phyloP scores from a whole-genome alignment of 2,113 vertebrate species.

The Dolichallabes microphthalmus region DNA sequence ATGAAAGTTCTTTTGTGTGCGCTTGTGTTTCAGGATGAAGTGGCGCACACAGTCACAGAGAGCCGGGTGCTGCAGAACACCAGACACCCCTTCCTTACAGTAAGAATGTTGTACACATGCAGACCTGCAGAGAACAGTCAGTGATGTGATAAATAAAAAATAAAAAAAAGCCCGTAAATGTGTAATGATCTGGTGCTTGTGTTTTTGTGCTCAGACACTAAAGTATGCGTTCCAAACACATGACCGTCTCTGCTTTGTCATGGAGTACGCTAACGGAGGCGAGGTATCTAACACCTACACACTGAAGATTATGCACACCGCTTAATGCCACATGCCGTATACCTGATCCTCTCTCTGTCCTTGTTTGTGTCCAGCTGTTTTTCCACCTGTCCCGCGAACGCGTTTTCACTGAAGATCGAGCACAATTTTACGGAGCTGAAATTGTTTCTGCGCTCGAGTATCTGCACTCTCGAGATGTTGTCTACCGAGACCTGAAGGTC shows the following conservation, averaged over 20 bases:
- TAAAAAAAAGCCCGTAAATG: neutral
- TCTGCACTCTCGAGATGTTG: constrained; percentile 88
- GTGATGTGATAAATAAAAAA: neutral
- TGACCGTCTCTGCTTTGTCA: constrained; percentile 93
- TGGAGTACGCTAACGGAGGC: constrained; percentile 95
- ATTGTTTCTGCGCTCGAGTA: constrained; percentile 94
- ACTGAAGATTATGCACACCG: neutral
- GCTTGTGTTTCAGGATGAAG: constrained; percentile 81
- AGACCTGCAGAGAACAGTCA: neutral
- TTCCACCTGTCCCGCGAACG: constrained; percentile 92
- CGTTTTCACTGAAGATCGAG: constrained; percentile 89
- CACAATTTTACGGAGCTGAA: constrained; percentile 91
- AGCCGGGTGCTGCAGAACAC: constrained; percentile 94
- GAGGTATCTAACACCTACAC: constrained; percentile 73
- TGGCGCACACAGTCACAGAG: constrained; percentile 93
- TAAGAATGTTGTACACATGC: constrained; percentile 58
- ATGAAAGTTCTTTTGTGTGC: neutral
- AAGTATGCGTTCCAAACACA: constrained; percentile 95
- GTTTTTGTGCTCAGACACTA: constrained; percentile 74
- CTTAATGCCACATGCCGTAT: neutral
- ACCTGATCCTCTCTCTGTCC: neutral
- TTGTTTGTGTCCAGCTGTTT: constrained; percentile 76
- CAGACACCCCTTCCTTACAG: constrained; percentile 91
- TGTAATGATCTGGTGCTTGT: neutral
- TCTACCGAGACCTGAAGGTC: constrained; percentile 95